A percentile compares a stretch with the other conserved stretches of the same genome.
phyloP scores from a whole-genome alignment of 2,888 invertebrate species.

The Polydrusus pterygomalis region DNA sequence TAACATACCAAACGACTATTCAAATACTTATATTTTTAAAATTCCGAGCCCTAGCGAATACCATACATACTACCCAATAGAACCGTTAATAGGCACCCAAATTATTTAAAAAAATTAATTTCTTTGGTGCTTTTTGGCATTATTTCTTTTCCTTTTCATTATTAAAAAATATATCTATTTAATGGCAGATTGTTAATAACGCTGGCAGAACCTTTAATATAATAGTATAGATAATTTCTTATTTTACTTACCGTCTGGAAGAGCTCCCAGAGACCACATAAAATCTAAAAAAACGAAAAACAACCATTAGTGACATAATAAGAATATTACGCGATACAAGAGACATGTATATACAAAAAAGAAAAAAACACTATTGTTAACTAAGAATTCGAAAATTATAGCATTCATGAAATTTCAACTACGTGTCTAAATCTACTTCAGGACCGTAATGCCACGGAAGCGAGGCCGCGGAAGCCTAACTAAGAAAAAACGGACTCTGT shows the following conservation, averaged over 20 bases:
- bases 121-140: no score
- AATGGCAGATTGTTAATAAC: no score
- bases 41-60: no score
- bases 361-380: constrained; percentile 50
- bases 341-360: constrained; percentile 38
- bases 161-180: no score
- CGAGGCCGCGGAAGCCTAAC: constrained; percentile 57
- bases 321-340: constrained; percentile 12
- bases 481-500: constrained; percentile 53
- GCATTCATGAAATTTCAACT: constrained; percentile 73
- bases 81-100: no score
- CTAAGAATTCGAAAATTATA: constrained; percentile 59
- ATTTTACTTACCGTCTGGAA: constrained; percentile 93
- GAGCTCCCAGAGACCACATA: constrained; percentile 99
- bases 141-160: no score
- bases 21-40: no score
- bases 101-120: no score
- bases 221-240: background rate
- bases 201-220: no score
- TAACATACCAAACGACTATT: no score
- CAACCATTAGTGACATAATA: constrained; percentile 64
- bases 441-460: constrained; percentile 56
- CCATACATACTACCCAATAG: no score
- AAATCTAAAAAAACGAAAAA: constrained; percentile 87
- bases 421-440: constrained; percentile 69